Base-by-base conservation (phyloP, 2,113 vertebrate species). In the Nycticorax nycticorax region DNA sequence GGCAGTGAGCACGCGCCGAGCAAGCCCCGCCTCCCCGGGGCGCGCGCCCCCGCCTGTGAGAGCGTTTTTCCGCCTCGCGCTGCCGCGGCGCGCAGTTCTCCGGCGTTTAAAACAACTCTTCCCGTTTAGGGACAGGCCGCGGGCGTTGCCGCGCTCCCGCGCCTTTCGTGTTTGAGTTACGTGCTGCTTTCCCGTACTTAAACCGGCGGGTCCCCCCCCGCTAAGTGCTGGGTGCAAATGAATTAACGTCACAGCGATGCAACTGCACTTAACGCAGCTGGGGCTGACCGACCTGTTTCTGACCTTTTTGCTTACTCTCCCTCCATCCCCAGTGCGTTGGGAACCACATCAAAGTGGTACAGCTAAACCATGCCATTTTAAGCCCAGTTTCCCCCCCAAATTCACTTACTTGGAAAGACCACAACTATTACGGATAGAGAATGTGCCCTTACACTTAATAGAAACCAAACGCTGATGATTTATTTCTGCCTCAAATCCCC, bases 271-370 rank as follows among this genome's bases (percentile, higher is more conserved):
- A 7, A 11, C 11, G 33, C 37, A 0, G 55, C 41, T 11, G 30
- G 2, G 2, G 32, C 26, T 1, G 32, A 5, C 1, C 6, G 3
- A 0, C 14, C 2, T 0, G 11, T 23, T 18, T 2, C 26, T 9
- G 35, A 7, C 14, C 17, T 6, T 30, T 4, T 9, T 9, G 17
- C 21, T 21, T 3, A 9, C 35, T 14, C 24, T 20, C 35, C 41
- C 16, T 32, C 18, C 32, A 10, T 1, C 21, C 39, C 39, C 1
- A 10, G 35, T 3, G 11, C 27, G 1, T 1, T 6, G 6, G 43
- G 41, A 55, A 16, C n/a, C 15, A 2, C 26, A 0, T 1, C 7
- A 2, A 2, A 11, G 35, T 1, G 4, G 41, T 12, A 19, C 37
- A 6, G 41, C 20, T 32, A 8, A 18, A 27, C 9, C 4, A 4